These are phyloP conservation scores for Tuberolachnus salignus DNA, from an alignment of 2,888 invertebrate genomes.

Conservation along the genomic window DNA sequence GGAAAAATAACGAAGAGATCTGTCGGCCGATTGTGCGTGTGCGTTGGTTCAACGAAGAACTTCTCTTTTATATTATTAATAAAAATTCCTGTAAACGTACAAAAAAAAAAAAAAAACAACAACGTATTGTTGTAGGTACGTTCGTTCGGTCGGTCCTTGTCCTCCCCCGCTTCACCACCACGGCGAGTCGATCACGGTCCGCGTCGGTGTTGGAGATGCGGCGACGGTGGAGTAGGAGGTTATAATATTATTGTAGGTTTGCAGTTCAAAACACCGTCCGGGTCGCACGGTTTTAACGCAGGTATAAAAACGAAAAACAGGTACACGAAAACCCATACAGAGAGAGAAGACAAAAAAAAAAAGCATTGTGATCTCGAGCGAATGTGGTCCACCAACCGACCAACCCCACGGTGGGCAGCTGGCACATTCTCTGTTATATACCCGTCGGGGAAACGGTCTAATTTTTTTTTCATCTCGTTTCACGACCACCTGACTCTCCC, in stretches of 20 bases:
- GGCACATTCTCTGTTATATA: slow-evolving; percentile 28
- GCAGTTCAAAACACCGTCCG: slow-evolving; percentile 31
- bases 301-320: slow-evolving; percentile 39
- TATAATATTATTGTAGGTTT: slow-evolving; percentile 27
- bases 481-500: slow-evolving; percentile 42
- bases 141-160: background rate
- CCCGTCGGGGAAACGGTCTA: slow-evolving; percentile 51
- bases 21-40: slow-evolving; percentile 9
- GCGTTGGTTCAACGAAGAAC: no score
- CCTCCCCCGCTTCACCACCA: background rate
- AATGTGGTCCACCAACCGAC: slow-evolving; percentile 48
- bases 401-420: slow-evolving; percentile 51
- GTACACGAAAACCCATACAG: background rate
- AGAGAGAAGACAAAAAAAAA: slow-evolving; percentile 1
- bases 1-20: slow-evolving; percentile 12
- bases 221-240: background rate
- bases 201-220: no score
- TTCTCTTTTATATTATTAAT: slow-evolving; percentile 2
- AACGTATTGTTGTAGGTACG: slow-evolving; percentile 32
- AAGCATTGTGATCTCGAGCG: slow-evolving; percentile 52
- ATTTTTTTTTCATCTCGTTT: slow-evolving; percentile 52
- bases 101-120: slow-evolving; percentile 11
- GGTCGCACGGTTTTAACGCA: slow-evolving; percentile 53
- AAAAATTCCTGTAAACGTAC: slow-evolving; percentile 43
- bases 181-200: background rate